Evolutionary conservation across 2,888 invertebrate species (phyloP).

Genomic region (Sinotaia quadrata): DNA sequence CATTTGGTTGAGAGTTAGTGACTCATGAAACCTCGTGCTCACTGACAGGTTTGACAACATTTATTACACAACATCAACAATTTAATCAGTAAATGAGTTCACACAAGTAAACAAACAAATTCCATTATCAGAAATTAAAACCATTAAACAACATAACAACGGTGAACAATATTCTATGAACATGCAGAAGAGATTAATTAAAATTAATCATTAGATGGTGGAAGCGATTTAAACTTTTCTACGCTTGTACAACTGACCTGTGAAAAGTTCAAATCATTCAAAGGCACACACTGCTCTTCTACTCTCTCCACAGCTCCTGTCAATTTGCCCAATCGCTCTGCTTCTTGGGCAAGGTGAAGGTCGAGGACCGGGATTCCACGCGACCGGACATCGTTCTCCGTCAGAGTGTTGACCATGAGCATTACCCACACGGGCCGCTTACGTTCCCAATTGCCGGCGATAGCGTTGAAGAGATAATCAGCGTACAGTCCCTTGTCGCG

Average conservation of each 20-base stretch:
- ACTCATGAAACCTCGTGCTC: too few species aligned
- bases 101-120: too few species aligned
- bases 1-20: too few species aligned
- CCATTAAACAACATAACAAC: too few species aligned
- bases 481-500: conserved; percentile 71
- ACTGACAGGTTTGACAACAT: too few species aligned
- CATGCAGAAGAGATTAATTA: too few species aligned
- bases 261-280: conserved; percentile 74
- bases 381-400: conserved; percentile 73
- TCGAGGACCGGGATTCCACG: conserved; percentile 75
- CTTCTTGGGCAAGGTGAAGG: conserved; percentile 75
- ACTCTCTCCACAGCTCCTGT: conserved; percentile 75
- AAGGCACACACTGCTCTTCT: conserved; percentile 76
- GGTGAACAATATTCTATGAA: too few species aligned
- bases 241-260: conserved; percentile 69
- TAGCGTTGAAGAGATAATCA: conserved; percentile 74
- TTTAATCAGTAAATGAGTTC: too few species aligned
- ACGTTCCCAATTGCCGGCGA: conserved; percentile 75
- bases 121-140: too few species aligned
- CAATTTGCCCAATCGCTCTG: conserved; percentile 72
- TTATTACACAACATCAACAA: too few species aligned
- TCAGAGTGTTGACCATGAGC: conserved; percentile 75
- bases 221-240: too few species aligned
- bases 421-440: conserved; percentile 77
- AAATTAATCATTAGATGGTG: too few species aligned